Evolutionary conservation across 2,888 invertebrate genomes (phyloP).

Genomic region (Monochamus alternatus): DNA sequence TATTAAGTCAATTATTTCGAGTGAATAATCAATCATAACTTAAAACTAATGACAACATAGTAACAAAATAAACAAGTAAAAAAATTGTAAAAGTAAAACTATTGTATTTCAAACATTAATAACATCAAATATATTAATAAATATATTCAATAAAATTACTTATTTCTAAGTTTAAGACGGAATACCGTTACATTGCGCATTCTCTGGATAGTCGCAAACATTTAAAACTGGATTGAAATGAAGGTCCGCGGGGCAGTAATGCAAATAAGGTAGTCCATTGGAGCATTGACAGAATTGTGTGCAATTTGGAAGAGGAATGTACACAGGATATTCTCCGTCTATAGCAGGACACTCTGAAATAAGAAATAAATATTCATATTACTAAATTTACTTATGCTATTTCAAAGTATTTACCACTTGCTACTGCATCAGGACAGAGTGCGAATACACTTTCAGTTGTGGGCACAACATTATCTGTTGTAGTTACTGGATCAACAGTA

Average conservation of each 20-base stretch:
- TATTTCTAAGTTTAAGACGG: no score
- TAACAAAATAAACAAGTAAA: no score
- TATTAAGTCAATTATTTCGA: no score
- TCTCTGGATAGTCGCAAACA: slow-evolving; percentile 55
- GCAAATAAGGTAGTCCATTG: slow-evolving; percentile 53
- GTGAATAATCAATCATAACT: no score
- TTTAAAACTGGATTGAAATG: slow-evolving; percentile 53
- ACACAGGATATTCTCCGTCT: slow-evolving; percentile 41
- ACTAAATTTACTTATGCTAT: no score
- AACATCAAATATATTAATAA: no score
- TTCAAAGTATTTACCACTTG: background rate
- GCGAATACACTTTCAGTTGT: background rate
- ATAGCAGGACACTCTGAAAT: slow-evolving; percentile 38
- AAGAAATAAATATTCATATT: background rate
- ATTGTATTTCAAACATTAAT: no score
- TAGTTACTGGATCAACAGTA: background rate
- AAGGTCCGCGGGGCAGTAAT: slow-evolving; percentile 50
- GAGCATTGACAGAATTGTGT: slow-evolving; percentile 52
- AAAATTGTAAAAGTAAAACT: no score
- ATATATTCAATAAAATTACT: no score
- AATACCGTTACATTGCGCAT: background rate
- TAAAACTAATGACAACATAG: no score
- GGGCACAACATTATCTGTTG: background rate
- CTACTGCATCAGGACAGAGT: background rate
- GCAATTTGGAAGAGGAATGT: slow-evolving; percentile 47